Evolutionary conservation across 2,888 invertebrate genomes (phyloP).

Genomic region (Ellobium chinense): DNA sequence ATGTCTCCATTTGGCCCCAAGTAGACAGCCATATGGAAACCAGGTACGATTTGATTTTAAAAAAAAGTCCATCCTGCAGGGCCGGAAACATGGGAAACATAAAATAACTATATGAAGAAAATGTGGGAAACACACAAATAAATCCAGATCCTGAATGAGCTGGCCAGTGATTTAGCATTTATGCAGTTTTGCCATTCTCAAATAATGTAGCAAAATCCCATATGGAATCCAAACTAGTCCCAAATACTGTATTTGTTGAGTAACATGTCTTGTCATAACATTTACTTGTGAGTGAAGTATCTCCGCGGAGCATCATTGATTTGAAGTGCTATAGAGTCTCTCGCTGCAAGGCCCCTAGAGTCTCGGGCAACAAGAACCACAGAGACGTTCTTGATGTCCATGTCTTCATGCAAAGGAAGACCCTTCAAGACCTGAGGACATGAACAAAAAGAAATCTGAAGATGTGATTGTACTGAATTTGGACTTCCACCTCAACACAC

Average conservation of each 20-base stretch:
- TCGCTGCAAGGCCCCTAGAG: slow-evolving; percentile 46
- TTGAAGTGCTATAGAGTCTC: slow-evolving; percentile 50
- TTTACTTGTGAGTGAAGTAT: slow-evolving; percentile 50
- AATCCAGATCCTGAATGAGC: too few species aligned
- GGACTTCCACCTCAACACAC: neutral
- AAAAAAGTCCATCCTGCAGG: too few species aligned
- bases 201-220: too few species aligned
- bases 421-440: slow-evolving; percentile 60
- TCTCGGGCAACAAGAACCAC: slow-evolving; percentile 55
- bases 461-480: neutral
- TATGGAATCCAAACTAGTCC: too few species aligned
- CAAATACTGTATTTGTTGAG: neutral
- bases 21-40: too few species aligned
- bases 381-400: slow-evolving; percentile 47
- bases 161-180: too few species aligned
- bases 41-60: too few species aligned
- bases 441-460: neutral
- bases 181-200: too few species aligned
- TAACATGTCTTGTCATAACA: neutral
- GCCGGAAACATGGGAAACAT: too few species aligned
- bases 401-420: slow-evolving; percentile 57
- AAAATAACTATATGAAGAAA: too few species aligned
- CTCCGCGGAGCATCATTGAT: slow-evolving; percentile 46
- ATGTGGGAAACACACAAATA: too few species aligned
- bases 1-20: too few species aligned